A percentile compares a stretch with the other conserved stretches of the same genome.
Conservation (phyloP, 2,888 invertebrate genomes). For the Aporophyla nigra region DNA sequence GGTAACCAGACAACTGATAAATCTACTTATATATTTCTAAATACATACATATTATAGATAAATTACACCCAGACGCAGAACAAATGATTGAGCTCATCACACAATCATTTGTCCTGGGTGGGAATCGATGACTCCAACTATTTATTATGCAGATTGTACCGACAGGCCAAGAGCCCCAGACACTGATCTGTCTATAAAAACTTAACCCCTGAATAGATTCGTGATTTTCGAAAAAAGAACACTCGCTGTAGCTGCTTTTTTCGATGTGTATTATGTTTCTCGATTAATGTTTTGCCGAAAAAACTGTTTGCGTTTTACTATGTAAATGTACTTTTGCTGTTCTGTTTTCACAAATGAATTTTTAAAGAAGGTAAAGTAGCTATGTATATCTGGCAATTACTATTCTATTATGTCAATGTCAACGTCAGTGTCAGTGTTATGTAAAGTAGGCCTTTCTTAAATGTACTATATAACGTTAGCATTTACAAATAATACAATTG, state of each 20-base stretch:
- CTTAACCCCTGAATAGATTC: conserved; percentile 1
- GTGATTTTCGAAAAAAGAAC: neutral
- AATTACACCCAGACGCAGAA: too few relatives aligned
- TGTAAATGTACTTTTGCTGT: neutral
- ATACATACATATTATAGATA: too few relatives aligned
- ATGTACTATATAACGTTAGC: too few relatives aligned
- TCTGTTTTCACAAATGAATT: neutral
- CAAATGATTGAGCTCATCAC: too few relatives aligned
- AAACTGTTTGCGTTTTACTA: neutral
- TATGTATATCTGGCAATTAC: too few relatives aligned
- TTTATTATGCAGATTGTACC: conserved; percentile 57
- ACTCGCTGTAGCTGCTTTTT: neutral
- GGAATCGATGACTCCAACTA: conserved; percentile 46
- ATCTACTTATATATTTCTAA: too few relatives aligned
- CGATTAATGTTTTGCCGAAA: neutral
- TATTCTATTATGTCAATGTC: too few relatives aligned
- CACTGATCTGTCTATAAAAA: conserved; percentile 36
- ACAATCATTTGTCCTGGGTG: too few relatives aligned
- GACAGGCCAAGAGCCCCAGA: conserved; percentile 2
- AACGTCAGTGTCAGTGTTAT: too few relatives aligned
- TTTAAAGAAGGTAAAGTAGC: neutral
- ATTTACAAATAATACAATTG: too few relatives aligned
- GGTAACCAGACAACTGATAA: too few relatives aligned
- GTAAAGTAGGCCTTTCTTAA: too few relatives aligned
- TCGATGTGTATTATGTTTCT: neutral